These are phyloP conservation scores for Hystrix cristata DNA, from an alignment of 2,113 vertebrate genomes.

Conservation along the genomic window DNA sequence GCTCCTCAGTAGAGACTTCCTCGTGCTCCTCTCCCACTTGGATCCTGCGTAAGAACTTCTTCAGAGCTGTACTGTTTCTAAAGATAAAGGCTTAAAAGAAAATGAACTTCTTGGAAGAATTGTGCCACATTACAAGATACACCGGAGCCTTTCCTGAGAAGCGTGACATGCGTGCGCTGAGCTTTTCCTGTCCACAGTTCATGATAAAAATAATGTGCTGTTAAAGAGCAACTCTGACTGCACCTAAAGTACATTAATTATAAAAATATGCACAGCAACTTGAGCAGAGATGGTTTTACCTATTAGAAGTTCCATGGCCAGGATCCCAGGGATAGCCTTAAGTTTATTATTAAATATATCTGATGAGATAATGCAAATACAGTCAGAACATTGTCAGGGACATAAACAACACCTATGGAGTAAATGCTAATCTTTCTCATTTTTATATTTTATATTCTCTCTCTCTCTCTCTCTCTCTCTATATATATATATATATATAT, in stretches of 20 bases:
- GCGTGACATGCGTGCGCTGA: not conserved
- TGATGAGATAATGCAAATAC: not conserved
- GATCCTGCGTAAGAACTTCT: not conserved
- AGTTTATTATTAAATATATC: not conserved
- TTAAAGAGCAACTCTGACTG: not conserved
- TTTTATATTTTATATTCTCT: not conserved
- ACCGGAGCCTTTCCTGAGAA: not conserved
- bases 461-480: too few relatives aligned
- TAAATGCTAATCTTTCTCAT: not conserved
- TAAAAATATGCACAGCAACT: not conserved
- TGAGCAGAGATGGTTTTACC: not conserved
- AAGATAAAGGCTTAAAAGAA: not conserved
- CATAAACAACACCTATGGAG: not conserved
- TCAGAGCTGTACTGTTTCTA: not conserved
- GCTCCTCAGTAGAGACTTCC: not conserved
- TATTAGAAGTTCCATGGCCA: not conserved
- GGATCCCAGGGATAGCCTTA: not conserved
- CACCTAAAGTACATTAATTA: constrained; percentile 39
- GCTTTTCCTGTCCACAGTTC: constrained; percentile 4
- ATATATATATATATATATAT: not conserved
- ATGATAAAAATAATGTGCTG: constrained; percentile 23
- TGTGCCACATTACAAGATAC: not conserved
- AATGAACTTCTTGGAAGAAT: not conserved
- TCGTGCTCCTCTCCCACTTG: not conserved
- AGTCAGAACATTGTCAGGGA: not conserved